phyloP scores from a whole-genome alignment of 2,888 invertebrate species.

The Nephrocerus scutellatus region DNA sequence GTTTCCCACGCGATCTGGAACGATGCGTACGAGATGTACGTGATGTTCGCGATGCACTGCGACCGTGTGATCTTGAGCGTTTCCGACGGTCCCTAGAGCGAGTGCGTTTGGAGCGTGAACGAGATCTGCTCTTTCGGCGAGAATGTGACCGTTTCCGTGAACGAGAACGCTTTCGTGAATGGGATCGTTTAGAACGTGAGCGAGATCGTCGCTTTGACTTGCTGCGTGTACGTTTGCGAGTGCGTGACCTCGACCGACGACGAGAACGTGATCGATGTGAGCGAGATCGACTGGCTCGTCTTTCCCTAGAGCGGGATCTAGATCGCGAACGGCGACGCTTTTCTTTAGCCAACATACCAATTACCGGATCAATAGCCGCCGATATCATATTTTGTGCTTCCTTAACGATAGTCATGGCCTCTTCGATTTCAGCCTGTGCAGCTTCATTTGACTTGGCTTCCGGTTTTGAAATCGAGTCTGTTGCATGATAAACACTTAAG shows the following conservation, averaged over 20 bases:
- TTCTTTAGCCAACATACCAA: constrained; percentile 78
- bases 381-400: constrained; percentile 93
- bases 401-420: constrained; percentile 93
- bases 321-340: constrained; percentile 58
- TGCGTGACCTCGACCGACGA: constrained; percentile 53
- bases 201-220: constrained; percentile 41
- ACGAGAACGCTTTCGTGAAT: constrained; percentile 46
- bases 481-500: constrained; percentile 77
- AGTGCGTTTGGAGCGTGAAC: constrained; percentile 39
- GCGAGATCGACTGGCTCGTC: constrained; percentile 58
- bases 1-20: constrained; percentile 36
- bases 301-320: constrained; percentile 53
- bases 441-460: constrained; percentile 94
- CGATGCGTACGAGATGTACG: constrained; percentile 35
- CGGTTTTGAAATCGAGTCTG: constrained; percentile 84
- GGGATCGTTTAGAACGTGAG: constrained; percentile 59
- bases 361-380: constrained; percentile 87
- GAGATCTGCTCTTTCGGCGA: constrained; percentile 48
- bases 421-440: constrained; percentile 91
- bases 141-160: constrained; percentile 51
- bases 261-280: constrained; percentile 57
- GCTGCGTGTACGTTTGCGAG: constrained; percentile 47
- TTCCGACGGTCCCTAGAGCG: constrained; percentile 43
- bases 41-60: constrained; percentile 36
- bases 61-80: constrained; percentile 49